Percentiles rank a stretch among this genome's conserved stretches.
These are phyloP conservation scores for Abramis brama DNA, from an alignment of 2,113 vertebrate species.

Conservation along the genomic window DNA sequence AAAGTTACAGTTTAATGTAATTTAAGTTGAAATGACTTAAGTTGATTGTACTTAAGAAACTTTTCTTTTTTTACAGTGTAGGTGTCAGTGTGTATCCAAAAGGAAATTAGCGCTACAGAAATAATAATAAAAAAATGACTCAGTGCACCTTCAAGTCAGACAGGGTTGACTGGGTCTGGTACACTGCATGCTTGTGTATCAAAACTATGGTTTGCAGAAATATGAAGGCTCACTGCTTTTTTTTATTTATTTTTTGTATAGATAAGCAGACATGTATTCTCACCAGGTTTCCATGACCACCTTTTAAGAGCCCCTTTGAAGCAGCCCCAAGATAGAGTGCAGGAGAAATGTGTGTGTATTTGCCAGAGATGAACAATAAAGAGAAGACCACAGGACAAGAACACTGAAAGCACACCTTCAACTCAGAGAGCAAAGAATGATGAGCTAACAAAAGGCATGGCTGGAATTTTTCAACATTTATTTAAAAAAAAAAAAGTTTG, in stretches of 20 bases:
- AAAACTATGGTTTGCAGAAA: not conserved
- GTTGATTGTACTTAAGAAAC: too few species aligned
- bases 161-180: not conserved
- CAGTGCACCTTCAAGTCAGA: not conserved
- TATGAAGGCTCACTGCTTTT: not conserved
- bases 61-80: not conserved
- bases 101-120: not conserved
- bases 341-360: conserved; percentile 10
- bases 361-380: conserved; percentile 25
- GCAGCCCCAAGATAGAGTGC: conserved; percentile 16
- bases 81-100: not conserved
- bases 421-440: conserved; percentile 69
- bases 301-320: conserved; percentile 19
- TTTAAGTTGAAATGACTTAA: too few species aligned
- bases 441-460: conserved; percentile 73
- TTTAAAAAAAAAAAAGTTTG: conserved; percentile 64
- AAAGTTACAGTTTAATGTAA: too few species aligned
- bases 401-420: conserved; percentile 49
- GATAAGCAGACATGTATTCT: conserved; percentile 16
- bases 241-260: not conserved
- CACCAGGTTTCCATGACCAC: not conserved
- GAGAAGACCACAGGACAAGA: conserved; percentile 35
- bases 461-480: conserved; percentile 78
- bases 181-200: not conserved
- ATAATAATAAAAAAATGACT: not conserved